A percentile compares a stretch with the other conserved stretches of the same genome.
phyloP scores from a whole-genome alignment of 2,113 vertebrate species.

The Acrocephalus kingi region DNA sequence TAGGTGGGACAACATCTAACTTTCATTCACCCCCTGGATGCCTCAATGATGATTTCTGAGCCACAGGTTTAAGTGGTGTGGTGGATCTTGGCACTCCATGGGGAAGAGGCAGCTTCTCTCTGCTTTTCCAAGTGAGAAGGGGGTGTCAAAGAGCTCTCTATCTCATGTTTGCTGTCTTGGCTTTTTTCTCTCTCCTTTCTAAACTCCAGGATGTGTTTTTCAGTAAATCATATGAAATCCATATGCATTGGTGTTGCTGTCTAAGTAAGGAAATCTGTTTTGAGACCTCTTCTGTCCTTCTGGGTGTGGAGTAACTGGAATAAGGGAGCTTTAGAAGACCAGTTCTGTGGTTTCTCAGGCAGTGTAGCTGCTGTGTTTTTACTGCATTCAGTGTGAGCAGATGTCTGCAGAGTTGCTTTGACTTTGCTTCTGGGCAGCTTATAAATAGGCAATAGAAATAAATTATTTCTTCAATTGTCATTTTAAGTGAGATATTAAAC shows the following conservation, averaged over 20 bases:
- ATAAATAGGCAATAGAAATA: conserved; percentile 13
- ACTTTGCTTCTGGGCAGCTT: conserved; percentile 48
- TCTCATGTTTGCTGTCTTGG: neutral
- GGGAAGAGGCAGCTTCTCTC: neutral
- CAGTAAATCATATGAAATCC: neutral
- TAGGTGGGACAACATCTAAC: neutral
- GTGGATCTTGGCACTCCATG: rapidly evolving
- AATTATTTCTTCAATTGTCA: conserved; percentile 16
- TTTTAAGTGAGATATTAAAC: neutral
- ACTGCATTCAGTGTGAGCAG: neutral
- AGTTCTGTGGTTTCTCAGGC: neutral
- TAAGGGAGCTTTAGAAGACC: neutral
- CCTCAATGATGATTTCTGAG: neutral
- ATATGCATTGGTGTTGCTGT: rapidly evolving
- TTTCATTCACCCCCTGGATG: neutral
- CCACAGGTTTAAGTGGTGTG: neutral
- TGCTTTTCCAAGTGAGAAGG: neutral
- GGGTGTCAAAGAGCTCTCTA: neutral
- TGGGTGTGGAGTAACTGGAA: neutral
- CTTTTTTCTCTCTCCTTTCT: neutral
- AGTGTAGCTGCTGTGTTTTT: neutral
- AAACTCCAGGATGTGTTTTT: neutral
- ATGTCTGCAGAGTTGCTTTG: conserved; percentile 8
- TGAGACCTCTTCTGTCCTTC: neutral
- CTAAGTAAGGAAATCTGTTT: neutral